Conservation (phyloP, 1,140 invertebrate genomes). For the Littorina saxatilis region DNA sequence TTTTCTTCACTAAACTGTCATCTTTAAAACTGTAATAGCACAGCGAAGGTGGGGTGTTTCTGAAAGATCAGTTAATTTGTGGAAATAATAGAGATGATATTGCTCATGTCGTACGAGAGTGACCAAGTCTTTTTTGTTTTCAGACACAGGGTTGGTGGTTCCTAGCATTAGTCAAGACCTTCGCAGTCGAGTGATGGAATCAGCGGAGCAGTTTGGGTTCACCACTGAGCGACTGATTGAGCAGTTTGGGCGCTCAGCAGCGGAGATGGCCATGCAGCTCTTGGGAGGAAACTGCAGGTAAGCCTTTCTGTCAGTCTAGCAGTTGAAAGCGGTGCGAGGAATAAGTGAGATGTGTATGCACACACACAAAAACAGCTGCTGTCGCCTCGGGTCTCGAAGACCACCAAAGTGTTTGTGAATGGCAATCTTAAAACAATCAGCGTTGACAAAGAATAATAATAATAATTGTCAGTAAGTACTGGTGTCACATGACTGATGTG, state of each 20-base stretch:
- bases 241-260: slow-evolving; percentile 84
- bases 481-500: too few species aligned
- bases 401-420: too few species aligned
- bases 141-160: slow-evolving; percentile 86
- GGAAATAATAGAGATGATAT: too few species aligned
- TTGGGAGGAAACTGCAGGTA: slow-evolving; percentile 83
- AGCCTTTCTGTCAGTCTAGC: slow-evolving; percentile 4
- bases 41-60: too few species aligned
- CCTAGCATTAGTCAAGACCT: slow-evolving; percentile 84
- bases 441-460: too few species aligned
- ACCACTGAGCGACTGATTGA: slow-evolving; percentile 84
- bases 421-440: too few species aligned
- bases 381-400: neutral
- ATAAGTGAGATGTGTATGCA: neutral
- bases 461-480: too few species aligned
- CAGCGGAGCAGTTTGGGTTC: slow-evolving; percentile 83
- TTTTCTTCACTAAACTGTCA: too few species aligned
- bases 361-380: neutral
- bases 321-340: neutral
- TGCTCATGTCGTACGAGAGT: too few species aligned
- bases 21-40: too few species aligned
- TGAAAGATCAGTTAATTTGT: too few species aligned
- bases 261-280: slow-evolving; percentile 87
- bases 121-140: too few species aligned
- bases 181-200: slow-evolving; percentile 81